Evolutionary conservation across 2,888 invertebrate species (phyloP).

Genomic region (Torymus auratus): DNA sequence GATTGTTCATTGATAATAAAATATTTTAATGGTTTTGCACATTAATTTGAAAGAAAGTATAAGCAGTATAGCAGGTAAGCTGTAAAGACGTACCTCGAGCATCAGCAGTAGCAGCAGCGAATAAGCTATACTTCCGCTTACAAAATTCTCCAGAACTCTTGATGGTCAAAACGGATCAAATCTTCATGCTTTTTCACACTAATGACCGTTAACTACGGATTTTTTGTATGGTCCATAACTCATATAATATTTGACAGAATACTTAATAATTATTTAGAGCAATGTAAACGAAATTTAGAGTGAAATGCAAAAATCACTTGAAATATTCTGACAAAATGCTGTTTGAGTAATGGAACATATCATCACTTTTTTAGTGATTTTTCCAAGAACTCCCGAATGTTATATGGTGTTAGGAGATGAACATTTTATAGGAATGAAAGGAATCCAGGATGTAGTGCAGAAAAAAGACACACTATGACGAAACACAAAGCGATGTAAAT

Average conservation of each 20-base stretch:
- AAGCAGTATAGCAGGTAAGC: constrained; percentile 68
- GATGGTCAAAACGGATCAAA: constrained; percentile 71
- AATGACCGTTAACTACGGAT: constrained; percentile 47
- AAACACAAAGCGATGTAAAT: constrained; percentile 68
- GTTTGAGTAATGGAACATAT: constrained; percentile 57
- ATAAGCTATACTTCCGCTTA: constrained; percentile 71
- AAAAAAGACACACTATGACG: constrained; percentile 65
- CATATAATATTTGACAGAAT: constrained; percentile 42
- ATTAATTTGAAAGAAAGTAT: constrained; percentile 9
- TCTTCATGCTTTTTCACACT: constrained; percentile 70
- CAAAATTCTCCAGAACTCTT: constrained; percentile 72
- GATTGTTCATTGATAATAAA: no score
- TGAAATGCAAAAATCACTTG: no score
- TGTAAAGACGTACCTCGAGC: constrained; percentile 75
- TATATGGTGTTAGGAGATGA: constrained; percentile 38
- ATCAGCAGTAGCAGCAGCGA: constrained; percentile 72
- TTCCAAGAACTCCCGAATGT: constrained; percentile 47
- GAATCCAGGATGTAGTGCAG: constrained; percentile 26
- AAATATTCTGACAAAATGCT: constrained; percentile 21
- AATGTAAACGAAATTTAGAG: neutral
- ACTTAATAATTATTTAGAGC: constrained; percentile 44
- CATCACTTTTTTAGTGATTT: constrained; percentile 49
- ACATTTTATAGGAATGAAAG: constrained; percentile 31
- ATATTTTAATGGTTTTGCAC: neutral
- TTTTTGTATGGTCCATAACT: constrained; percentile 52